Percentiles rank a stretch among this genome's conserved stretches.
These are phyloP conservation scores for Philopotamus ludificatus DNA, from an alignment of 1,140 invertebrate species.

Conservation along the genomic window DNA sequence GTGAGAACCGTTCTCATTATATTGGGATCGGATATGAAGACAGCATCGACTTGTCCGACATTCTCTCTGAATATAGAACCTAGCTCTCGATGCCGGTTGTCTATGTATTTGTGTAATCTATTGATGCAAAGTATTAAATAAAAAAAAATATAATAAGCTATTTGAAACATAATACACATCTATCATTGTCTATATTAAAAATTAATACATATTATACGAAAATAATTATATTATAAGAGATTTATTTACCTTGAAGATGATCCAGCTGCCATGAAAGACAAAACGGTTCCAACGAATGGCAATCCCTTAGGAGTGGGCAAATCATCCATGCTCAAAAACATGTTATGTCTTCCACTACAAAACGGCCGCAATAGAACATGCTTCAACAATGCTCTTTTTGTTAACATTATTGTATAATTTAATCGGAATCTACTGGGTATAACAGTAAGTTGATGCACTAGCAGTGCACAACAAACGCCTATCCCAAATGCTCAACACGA, in stretches of 20 bases:
- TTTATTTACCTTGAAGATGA: slow-evolving; percentile 50
- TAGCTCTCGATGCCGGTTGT: slow-evolving; percentile 67
- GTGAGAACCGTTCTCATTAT: slow-evolving; percentile 71
- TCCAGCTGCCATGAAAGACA: slow-evolving; percentile 56
- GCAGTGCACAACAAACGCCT: too few relatives aligned
- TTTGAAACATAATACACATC: not conserved
- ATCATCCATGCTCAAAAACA: slow-evolving; percentile 35
- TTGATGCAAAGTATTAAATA: slow-evolving; percentile 39
- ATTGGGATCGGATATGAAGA: slow-evolving; percentile 71
- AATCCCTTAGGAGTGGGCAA: slow-evolving; percentile 54
- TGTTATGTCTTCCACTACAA: not conserved
- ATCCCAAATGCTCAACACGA: not conserved
- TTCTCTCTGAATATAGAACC: slow-evolving; percentile 75
- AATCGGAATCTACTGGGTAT: too few relatives aligned
- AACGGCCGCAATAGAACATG: not conserved
- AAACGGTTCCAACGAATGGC: slow-evolving; percentile 58
- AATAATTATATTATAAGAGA: not conserved
- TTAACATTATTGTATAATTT: too few relatives aligned
- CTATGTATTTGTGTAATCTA: slow-evolving; percentile 71
- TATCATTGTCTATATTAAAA: too few relatives aligned
- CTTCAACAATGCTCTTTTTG: too few relatives aligned
- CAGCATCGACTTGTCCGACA: slow-evolving; percentile 63
- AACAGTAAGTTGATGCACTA: too few relatives aligned
- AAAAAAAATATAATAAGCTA: not conserved
- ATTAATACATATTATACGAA: not conserved